These are phyloP conservation scores for Psittacula derbiana DNA, from an alignment of 2,797 vertebrate species.

Conservation along the genomic window DNA sequence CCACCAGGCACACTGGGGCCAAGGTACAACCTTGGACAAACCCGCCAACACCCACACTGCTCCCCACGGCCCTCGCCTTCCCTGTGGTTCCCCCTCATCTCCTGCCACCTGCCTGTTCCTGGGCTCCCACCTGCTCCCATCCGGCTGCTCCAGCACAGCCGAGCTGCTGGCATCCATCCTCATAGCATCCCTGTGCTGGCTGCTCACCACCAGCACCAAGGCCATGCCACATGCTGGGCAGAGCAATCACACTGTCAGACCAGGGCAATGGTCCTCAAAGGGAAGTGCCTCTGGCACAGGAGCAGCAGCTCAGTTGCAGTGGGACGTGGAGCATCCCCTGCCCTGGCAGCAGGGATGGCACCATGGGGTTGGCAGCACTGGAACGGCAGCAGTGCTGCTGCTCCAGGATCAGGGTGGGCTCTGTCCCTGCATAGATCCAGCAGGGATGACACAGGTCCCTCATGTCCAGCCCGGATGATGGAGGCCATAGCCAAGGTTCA, in stretches of 20 bases:
- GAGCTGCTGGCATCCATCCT: neutral
- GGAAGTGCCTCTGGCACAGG: neutral
- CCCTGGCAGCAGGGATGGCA: fast-evolving
- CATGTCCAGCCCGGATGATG: neutral
- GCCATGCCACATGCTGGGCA: neutral
- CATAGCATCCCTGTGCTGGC: neutral
- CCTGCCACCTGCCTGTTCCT: neutral
- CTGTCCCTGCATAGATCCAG: neutral
- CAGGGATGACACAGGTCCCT: neutral
- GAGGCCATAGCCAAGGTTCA: fast-evolving
- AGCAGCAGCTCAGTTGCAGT: neutral
- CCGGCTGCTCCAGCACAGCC: neutral
- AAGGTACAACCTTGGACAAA: neutral
- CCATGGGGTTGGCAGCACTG: neutral
- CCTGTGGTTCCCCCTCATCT: fast-evolving
- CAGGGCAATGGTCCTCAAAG: neutral
- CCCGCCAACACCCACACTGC: neutral
- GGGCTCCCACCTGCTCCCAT: neutral
- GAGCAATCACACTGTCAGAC: neutral
- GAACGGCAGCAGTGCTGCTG: neutral
- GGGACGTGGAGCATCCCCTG: neutral
- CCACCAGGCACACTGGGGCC: neutral
- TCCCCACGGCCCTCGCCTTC: neutral
- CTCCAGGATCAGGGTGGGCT: neutral
- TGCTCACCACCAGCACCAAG: neutral